These are phyloP conservation scores for Dyspetes luteomarginatus DNA, from an alignment of 2,888 invertebrate genomes.

Conservation along the genomic window DNA sequence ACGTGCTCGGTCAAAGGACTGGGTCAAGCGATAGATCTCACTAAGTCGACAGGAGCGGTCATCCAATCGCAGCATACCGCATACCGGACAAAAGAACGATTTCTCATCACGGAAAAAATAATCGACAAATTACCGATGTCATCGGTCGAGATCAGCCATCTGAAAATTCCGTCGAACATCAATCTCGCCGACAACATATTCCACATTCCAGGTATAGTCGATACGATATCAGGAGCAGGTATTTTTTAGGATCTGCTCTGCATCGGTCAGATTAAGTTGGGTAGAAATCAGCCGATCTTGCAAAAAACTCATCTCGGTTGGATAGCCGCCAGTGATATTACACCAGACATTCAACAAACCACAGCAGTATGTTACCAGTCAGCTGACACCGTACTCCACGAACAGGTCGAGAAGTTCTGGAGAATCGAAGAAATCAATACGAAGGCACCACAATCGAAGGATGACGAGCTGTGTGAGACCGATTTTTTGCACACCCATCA, in stretches of 20 bases:
- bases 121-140: slow-evolving; percentile 8
- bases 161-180: no score
- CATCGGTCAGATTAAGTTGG: slow-evolving; percentile 47
- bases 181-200: no score
- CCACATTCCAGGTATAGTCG: no score
- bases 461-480: slow-evolving; percentile 1
- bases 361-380: slow-evolving; percentile 39
- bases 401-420: slow-evolving; percentile 22
- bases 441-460: background rate
- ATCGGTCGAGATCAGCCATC: background rate
- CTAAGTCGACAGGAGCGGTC: background rate
- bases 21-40: slow-evolving; percentile 19
- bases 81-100: slow-evolving; percentile 11
- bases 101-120: slow-evolving; percentile 32
- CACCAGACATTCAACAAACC: background rate
- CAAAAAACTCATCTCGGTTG: slow-evolving; percentile 67
- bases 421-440: slow-evolving; percentile 15
- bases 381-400: no score
- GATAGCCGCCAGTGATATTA: slow-evolving; percentile 58
- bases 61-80: slow-evolving; percentile 41
- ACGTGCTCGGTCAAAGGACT: background rate
- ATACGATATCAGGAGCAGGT: no score
- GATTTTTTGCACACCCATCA: background rate
- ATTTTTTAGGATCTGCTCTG: no score
- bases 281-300: slow-evolving; percentile 13